phyloP scores from a whole-genome alignment of 2,113 vertebrate genomes.

The Lynx canadensis region DNA sequence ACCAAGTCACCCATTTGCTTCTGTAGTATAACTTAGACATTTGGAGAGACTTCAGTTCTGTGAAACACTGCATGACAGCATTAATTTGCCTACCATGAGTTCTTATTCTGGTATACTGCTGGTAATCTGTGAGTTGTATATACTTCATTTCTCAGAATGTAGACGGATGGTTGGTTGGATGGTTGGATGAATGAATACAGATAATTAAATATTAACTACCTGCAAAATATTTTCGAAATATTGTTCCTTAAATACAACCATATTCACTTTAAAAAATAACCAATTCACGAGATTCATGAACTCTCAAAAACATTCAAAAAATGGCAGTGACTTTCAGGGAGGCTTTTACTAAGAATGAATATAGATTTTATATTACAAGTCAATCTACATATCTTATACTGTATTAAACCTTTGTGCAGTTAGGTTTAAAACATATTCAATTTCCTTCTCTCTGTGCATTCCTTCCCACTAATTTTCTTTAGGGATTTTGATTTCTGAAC shows the following conservation, averaged over 20 bases:
- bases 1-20: neutral
- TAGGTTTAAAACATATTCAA: neutral
- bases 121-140: neutral
- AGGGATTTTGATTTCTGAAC: conserved; percentile 25
- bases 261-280: neutral
- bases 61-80: neutral
- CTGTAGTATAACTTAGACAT: neutral
- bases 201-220: neutral
- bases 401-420: neutral
- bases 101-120: neutral
- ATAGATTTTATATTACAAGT: neutral
- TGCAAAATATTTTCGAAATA: neutral
- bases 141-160: neutral
- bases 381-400: neutral
- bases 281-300: neutral
- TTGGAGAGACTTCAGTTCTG: neutral
- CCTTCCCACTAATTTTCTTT: neutral
- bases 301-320: neutral
- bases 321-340: neutral
- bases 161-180: neutral
- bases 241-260: neutral
- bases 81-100: neutral
- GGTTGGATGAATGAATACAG: neutral
- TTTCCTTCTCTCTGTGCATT: neutral
- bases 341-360: neutral